Percentiles rank a stretch among this genome's conserved stretches.
phyloP scores from a whole-genome alignment of 2,113 vertebrate genomes.

The Sinocyclocheilus anshuiensis region DNA sequence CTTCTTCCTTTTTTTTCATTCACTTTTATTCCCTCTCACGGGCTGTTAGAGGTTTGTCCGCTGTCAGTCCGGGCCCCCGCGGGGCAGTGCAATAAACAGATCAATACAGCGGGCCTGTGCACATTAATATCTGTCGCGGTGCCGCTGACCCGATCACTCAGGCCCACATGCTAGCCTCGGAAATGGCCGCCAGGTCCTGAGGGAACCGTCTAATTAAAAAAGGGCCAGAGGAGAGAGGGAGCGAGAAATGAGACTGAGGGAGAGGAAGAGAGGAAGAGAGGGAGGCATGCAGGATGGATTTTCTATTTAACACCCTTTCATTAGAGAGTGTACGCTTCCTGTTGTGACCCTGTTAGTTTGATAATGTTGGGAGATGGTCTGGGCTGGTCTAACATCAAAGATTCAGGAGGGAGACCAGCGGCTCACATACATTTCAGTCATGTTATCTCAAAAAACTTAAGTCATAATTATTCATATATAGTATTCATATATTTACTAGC shows the following conservation, averaged over 20 bases:
- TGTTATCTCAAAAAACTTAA: not conserved
- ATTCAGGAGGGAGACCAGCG: conserved; percentile 50
- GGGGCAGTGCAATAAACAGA: conserved; percentile 82
- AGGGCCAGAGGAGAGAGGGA: conserved; percentile 61
- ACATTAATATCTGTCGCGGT: conserved; percentile 82
- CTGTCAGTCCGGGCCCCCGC: conserved; percentile 74
- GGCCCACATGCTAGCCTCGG: conserved; percentile 73
- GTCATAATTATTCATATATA: not conserved
- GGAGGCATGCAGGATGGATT: conserved; percentile 73
- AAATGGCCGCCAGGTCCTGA: conserved; percentile 78
- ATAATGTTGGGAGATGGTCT: conserved; percentile 64
- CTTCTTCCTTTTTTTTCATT: not conserved
- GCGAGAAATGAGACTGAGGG: conserved; percentile 40
- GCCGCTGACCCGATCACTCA: conserved; percentile 70
- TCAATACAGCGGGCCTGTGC: conserved; percentile 79
- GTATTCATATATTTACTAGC: not conserved
- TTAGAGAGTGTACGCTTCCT: conserved; percentile 77
- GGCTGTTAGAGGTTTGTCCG: conserved; percentile 67
- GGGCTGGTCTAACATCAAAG: conserved; percentile 70
- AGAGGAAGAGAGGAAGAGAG: conserved; percentile 69
- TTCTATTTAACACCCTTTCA: conserved; percentile 74
- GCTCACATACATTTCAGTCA: conserved; percentile 13
- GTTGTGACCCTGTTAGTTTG: conserved; percentile 61
- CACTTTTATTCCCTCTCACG: conserved; percentile 35
- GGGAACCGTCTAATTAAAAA: conserved; percentile 82